A percentile compares a stretch with the other conserved stretches of the same genome.
phyloP scores from a whole-genome alignment of 64 coral and sea anemone species.

The Exaiptasia diaphana region DNA sequence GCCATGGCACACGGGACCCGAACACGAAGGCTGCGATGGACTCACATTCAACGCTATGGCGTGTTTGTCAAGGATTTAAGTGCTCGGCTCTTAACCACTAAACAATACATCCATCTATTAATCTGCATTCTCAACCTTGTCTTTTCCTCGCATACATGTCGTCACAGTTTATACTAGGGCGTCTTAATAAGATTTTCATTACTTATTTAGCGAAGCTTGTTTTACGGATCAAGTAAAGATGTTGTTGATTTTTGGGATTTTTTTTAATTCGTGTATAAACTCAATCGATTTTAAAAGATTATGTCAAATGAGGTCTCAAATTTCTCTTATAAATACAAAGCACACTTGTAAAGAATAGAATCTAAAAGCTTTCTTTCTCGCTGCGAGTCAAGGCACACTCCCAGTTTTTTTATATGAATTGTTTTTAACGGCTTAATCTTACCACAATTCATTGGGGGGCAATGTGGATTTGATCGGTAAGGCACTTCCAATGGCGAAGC shows the following conservation, averaged over 20 bases:
- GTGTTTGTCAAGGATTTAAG: not conserved
- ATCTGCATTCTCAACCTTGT: not conserved
- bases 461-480: not conserved
- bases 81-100: too few species aligned
- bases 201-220: not conserved
- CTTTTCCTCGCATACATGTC: not conserved
- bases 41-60: not conserved
- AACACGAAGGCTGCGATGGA: not conserved
- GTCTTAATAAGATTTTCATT: not conserved
- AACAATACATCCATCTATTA: not conserved
- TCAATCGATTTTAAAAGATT: not conserved
- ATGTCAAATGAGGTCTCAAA: not conserved
- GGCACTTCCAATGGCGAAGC: not conserved
- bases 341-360: not conserved
- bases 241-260: not conserved
- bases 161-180: not conserved
- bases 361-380: not conserved
- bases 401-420: not conserved
- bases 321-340: slow-evolving; percentile 9
- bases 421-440: not conserved
- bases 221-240: not conserved
- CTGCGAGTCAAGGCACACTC: not conserved
- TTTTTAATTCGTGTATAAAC: not conserved
- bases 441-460: not conserved
- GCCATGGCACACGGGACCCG: not conserved